phyloP scores from a whole-genome alignment of 2,888 invertebrate genomes.

The Melieria picta region DNA sequence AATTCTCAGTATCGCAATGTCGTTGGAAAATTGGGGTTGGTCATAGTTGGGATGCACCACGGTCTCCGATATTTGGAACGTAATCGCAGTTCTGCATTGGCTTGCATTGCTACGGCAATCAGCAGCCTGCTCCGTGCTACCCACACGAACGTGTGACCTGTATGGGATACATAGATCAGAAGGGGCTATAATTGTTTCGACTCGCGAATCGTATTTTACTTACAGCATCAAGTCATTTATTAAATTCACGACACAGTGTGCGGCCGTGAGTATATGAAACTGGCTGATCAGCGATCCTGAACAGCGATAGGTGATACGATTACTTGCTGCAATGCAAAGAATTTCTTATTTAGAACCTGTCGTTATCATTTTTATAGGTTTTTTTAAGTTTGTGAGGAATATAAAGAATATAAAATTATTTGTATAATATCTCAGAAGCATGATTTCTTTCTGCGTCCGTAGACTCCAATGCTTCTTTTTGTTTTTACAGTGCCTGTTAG shows the following conservation, averaged over 20 bases:
- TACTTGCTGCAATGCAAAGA: constrained; percentile 47
- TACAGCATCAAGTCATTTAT: constrained; percentile 66
- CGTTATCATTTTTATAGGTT: background rate
- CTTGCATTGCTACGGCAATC: constrained; percentile 63
- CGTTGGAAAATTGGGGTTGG: constrained; percentile 68
- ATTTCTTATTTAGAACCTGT: background rate
- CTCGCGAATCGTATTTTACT: constrained; percentile 42
- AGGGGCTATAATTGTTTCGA: background rate
- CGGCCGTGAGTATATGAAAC: constrained; percentile 79
- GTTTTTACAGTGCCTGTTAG: no score
- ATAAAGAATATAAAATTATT: background rate
- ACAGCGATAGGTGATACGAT: constrained; percentile 62
- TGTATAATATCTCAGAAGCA: background rate
- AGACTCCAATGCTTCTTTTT: no score
- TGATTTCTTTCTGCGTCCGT: background rate
- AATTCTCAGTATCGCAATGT: constrained; percentile 70
- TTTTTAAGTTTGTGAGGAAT: background rate
- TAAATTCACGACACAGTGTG: constrained; percentile 74
- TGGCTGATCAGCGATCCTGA: constrained; percentile 73
- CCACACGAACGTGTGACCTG: constrained; percentile 72
- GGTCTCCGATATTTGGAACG: constrained; percentile 67
- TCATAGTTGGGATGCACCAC: constrained; percentile 70
- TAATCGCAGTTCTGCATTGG: constrained; percentile 68
- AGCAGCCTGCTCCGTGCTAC: constrained; percentile 69
- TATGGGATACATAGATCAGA: constrained; percentile 31